These are phyloP conservation scores for Adineta ricciae DNA, from an alignment of 2,888 invertebrate genomes.

Conservation along the genomic window DNA sequence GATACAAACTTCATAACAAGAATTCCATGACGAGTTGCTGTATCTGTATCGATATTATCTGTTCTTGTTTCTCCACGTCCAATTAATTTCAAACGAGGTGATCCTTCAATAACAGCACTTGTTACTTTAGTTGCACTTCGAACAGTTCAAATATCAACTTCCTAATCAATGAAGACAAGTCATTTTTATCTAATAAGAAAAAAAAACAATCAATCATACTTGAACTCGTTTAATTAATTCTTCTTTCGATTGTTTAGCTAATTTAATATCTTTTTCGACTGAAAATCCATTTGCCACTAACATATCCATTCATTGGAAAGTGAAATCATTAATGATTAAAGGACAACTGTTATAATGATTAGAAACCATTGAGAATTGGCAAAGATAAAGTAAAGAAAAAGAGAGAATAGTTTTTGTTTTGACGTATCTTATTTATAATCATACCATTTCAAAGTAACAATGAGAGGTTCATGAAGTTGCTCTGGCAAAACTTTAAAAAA, in stretches of 20 bases:
- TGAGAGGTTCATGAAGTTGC: no score
- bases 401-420: no score
- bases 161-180: constrained; percentile 54
- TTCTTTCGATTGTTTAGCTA: neutral
- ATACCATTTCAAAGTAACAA: no score
- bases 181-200: neutral
- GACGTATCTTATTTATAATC: no score
- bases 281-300: constrained; percentile 66
- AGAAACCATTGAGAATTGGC: neutral
- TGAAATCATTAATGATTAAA: constrained; percentile 82
- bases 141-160: constrained; percentile 78
- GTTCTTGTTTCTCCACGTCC: constrained; percentile 96
- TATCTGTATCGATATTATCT: constrained; percentile 83
- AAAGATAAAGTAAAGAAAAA: neutral
- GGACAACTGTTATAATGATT: constrained; percentile 54
- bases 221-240: neutral
- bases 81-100: constrained; percentile 70
- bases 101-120: constrained; percentile 65
- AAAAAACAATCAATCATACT: neutral
- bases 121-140: constrained; percentile 89
- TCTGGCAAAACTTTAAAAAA: no score
- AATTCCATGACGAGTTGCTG: constrained; percentile 72
- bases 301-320: constrained; percentile 70
- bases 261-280: constrained; percentile 57
- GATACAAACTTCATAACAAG: constrained; percentile 70